Evolutionary conservation across 2,113 vertebrate species (phyloP), one percentile per base, ranked within the genome.

Genomic region (Corythoichthys haematopterus): DNA sequence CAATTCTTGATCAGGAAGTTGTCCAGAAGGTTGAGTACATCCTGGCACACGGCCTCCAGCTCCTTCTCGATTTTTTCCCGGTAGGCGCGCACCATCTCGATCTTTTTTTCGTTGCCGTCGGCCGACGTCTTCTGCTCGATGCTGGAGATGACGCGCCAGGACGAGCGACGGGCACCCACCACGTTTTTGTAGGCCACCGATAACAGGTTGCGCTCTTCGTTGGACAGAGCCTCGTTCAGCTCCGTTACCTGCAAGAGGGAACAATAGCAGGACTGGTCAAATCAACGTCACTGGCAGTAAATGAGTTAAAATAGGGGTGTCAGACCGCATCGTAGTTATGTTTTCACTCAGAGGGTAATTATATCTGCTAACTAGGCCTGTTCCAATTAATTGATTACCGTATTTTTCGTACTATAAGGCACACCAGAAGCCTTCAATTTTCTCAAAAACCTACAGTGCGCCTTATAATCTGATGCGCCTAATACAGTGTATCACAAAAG

Each of bases 1-100:
- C 97, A 99, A 91, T 98, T 98, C 93, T 98, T 98, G 92, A 99
- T 95, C 91, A 99, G 90, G 92, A 95, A 98, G 93, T 96, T 96
- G 89, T 98, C 97, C 71, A 99, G 92, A 68, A 99, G 95, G 91
- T 94, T 94, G 78, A 99, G 94, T 79, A 99, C 97, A 13, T 99
- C 97, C 82, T 97, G 96, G 88, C 97, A 99, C 71, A 99, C 97
- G 0, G 97, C 93, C 80, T 98, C 97, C 88, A 98, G 76, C 90
- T 99, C 97, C 88, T 98, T 98, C 91, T 99, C 97, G 0, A 99
- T 98, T 88, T 99, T 99, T 91, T 99, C 97, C 0, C 97, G 92
- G 88, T 99, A 99, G 68, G 96, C 96, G 0, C 96, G 89, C 0
- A 98, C 97, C 97, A 99, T 98, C 87, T 98, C 97, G 0, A 98